Base-by-base conservation (phyloP, 1,140 invertebrate genomes). In the Drosophila auraria region DNA sequence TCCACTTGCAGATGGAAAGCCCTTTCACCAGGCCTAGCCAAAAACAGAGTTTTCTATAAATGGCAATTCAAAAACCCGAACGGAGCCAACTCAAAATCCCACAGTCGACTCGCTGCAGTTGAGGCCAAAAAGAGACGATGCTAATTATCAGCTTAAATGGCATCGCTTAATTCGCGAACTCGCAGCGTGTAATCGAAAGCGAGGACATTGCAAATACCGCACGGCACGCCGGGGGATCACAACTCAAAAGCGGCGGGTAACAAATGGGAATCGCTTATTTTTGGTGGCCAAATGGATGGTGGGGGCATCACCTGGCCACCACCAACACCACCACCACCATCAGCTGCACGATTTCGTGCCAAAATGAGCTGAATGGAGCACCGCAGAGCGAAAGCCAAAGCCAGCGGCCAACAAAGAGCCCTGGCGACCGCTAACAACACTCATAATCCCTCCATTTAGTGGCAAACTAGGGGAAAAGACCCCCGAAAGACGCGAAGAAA, bases 361-460 rank as follows among this genome's bases (percentile, higher is more conserved):
- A 83, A 89, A 87, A 80, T 74, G 69, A 89, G 69, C 58, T 62
- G 71, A 82, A 54, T 25, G 27, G 30, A 42, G 57, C 62, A 38
- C 30, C 44, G 50, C 57, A 64, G 68, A 47, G 17, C 38, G 33
- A 49, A 63, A 80, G 40, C 42, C 51, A 61, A 80, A 68, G 25
- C 50, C 50, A 62, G 60, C 66, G 45, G 59, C 53, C 57, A 53
- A 50, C 38, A 70, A 81, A 78, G 63, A 60, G 62, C 62, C 45
- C 73, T 45, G 57, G 65, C 83, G 87, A 83, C 84, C 84, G 57
- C 86, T 84, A 87, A 89, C 84, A 89, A 84, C 84, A 84, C 74
- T 87, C 84, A 87, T 87, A 87, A 87, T 87, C 84, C 86, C 78
- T 75, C 81, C 84, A 90, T 87, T 87, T 87, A 87, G 84, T 78